Conservation (phyloP, 2,797 vertebrate genomes). For the Enteromius viviparus region DNA sequence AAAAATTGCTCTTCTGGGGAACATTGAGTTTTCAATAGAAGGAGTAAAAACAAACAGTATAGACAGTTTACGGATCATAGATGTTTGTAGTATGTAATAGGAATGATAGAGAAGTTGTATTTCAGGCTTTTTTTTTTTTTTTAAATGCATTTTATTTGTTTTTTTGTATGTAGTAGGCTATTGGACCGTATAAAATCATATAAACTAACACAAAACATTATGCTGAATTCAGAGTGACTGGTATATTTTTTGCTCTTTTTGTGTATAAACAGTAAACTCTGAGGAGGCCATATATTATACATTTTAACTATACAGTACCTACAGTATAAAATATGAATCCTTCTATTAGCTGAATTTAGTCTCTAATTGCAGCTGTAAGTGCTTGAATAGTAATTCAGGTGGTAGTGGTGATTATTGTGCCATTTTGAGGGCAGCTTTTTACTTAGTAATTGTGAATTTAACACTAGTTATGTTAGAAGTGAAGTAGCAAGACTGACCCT, state of each 20-base stretch:
- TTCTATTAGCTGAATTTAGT: neutral
- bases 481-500: slow-evolving; percentile 4
- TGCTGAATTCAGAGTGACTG: neutral
- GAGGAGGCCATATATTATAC: neutral
- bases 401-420: neutral
- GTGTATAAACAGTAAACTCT: neutral
- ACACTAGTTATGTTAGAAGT: neutral
- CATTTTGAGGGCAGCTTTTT: neutral
- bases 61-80: slow-evolving; percentile 1
- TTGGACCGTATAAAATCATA: neutral
- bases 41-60: slow-evolving; percentile 42
- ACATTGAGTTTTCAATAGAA: slow-evolving; percentile 41
- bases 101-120: neutral
- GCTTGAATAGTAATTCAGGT: neutral
- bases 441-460: slow-evolving; percentile 2
- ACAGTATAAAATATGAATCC: neutral
- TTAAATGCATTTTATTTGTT: neutral
- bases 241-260: neutral
- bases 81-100: slow-evolving; percentile 20
- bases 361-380: neutral
- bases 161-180: neutral
- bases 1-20: slow-evolving; percentile 62
- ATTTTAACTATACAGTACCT: neutral
- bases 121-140: neutral
- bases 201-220: neutral